A percentile compares a stretch with the other conserved stretches of the same genome.
Evolutionary conservation across 2,113 vertebrate genomes (phyloP).

Genomic region (Pangasianodon hypophthalmus): DNA sequence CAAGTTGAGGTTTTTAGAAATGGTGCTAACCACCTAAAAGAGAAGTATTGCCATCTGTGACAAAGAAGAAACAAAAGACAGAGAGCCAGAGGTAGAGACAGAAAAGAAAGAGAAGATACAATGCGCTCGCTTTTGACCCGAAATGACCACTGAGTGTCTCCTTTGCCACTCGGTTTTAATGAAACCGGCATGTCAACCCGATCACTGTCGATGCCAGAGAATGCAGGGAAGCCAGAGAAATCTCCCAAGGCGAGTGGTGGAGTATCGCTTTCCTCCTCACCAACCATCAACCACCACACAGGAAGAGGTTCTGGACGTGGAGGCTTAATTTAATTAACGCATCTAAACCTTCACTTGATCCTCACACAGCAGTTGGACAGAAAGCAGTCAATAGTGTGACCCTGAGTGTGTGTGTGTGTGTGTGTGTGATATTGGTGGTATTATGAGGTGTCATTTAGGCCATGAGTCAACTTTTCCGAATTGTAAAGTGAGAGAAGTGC

Average conservation of each 20-base stretch:
- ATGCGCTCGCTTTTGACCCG: conserved; percentile 31
- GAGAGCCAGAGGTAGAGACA: not conserved
- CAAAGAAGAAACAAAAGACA: not conserved
- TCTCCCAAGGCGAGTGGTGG: conserved; percentile 31
- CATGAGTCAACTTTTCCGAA: not conserved
- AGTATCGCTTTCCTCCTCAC: conserved; percentile 40
- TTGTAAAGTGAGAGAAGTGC: not conserved
- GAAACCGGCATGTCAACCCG: conserved; percentile 48
- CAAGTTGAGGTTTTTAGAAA: not conserved
- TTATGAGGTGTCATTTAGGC: not conserved
- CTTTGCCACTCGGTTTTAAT: conserved; percentile 52
- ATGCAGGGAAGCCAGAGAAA: conserved; percentile 42
- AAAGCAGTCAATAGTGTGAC: not conserved
- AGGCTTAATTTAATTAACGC: conserved; percentile 44
- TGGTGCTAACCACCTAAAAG: not conserved
- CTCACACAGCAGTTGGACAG: conserved; percentile 8
- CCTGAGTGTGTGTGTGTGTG: not conserved
- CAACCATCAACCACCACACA: conserved; percentile 25
- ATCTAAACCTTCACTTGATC: conserved; percentile 47
- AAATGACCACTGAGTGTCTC: conserved; percentile 45
- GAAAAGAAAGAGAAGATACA: conserved; percentile 9
- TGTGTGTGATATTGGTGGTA: not conserved
- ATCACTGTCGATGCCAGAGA: conserved; percentile 28
- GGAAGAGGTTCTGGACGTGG: conserved; percentile 12
- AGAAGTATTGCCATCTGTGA: not conserved